Evolutionary conservation across 2,113 vertebrate species (phyloP).

Genomic region (Falco punctatus): DNA sequence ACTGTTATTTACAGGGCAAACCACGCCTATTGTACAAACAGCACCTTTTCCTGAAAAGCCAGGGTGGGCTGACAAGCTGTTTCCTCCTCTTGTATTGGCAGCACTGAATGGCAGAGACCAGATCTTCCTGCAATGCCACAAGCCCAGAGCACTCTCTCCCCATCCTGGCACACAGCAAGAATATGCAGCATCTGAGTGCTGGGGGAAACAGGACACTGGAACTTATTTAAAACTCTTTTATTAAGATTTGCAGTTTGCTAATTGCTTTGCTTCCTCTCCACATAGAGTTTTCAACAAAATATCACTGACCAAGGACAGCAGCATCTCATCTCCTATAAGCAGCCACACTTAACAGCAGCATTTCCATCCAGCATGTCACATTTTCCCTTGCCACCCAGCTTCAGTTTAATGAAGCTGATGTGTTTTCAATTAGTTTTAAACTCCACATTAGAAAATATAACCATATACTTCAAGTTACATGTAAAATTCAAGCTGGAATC

Average conservation of each 20-base stretch:
- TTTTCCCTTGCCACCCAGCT: neutral
- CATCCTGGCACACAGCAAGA: neutral
- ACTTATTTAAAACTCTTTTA: neutral
- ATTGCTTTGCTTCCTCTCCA: neutral
- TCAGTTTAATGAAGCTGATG: fast-evolving
- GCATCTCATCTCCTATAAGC: neutral
- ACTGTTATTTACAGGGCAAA: neutral
- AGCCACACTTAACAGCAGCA: neutral
- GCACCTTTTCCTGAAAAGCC: neutral
- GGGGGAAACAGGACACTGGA: neutral
- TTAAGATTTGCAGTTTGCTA: neutral
- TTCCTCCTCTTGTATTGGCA: neutral
- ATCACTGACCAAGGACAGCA: fast-evolving
- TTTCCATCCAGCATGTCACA: neutral
- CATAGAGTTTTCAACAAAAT: neutral
- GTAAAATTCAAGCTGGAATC: neutral
- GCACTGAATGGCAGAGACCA: neutral
- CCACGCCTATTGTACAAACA: neutral
- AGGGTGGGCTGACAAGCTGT: neutral
- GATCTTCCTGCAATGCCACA: neutral
- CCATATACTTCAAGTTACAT: neutral
- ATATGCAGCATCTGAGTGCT: neutral
- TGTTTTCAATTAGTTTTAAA: neutral
- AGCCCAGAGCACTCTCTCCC: neutral
- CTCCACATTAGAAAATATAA: neutral